phyloP scores from a whole-genome alignment of 2,888 invertebrate species.

The Patella caerulea region DNA sequence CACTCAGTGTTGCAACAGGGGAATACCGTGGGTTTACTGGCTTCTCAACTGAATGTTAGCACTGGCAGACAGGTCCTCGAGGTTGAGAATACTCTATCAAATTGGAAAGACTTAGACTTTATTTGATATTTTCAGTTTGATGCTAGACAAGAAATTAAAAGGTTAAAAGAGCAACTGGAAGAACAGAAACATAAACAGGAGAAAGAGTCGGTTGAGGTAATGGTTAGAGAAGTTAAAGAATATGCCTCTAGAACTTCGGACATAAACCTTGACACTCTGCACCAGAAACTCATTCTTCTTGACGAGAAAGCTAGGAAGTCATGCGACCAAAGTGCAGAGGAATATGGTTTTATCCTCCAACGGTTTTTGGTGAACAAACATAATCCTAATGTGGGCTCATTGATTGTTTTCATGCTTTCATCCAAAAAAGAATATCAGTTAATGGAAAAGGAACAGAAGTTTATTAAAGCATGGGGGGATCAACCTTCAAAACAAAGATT shows the following conservation, averaged over 20 bases:
- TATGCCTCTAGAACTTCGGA: not conserved
- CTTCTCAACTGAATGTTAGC: not conserved
- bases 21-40: not conserved
- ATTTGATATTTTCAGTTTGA: not conserved
- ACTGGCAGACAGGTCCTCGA: not conserved
- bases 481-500: not conserved
- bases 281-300: not conserved
- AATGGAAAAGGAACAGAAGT: not conserved
- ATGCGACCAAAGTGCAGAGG: too few species aligned
- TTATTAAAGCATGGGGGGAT: not conserved
- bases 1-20: not conserved
- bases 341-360: too few species aligned
- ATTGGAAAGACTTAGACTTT: not conserved
- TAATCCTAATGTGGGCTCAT: not conserved
- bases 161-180: too few species aligned
- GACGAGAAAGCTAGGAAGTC: constrained; percentile 3
- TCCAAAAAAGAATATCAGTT: not conserved
- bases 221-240: not conserved
- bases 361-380: not conserved
- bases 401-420: not conserved
- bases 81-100: not conserved
- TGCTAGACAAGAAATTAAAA: not conserved
- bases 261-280: not conserved
- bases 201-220: too few species aligned
- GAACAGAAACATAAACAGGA: too few species aligned